Evolutionary conservation across 2,888 invertebrate genomes (phyloP).

Genomic region (Acronicta alni): DNA sequence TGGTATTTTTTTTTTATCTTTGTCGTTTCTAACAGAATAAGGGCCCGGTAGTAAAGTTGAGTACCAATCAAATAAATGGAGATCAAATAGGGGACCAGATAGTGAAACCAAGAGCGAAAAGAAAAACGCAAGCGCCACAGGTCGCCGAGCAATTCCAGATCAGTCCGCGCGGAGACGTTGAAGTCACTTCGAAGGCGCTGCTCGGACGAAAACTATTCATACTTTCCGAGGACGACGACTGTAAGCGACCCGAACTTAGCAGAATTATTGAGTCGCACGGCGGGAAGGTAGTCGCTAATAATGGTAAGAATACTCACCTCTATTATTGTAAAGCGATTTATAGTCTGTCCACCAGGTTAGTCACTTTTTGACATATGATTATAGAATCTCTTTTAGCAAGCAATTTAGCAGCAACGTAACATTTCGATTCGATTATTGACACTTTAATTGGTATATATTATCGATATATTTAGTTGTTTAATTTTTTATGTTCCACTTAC

Average conservation of each 20-base stretch:
- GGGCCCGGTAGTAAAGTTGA: constrained; percentile 74
- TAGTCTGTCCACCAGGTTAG: too few relatives aligned
- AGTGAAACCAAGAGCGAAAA: constrained; percentile 63
- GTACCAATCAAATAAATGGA: constrained; percentile 69
- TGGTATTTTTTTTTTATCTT: too few relatives aligned
- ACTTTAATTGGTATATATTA: too few relatives aligned
- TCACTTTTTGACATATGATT: too few relatives aligned
- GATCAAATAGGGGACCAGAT: constrained; percentile 61
- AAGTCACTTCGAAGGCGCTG: constrained; percentile 72
- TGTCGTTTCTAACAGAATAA: constrained; percentile 59
- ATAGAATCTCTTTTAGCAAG: too few relatives aligned
- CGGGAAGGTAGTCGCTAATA: constrained; percentile 76
- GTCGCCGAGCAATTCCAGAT: constrained; percentile 75
- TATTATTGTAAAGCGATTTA: too few relatives aligned
- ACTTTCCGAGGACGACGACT: constrained; percentile 77
- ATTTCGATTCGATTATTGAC: too few relatives aligned
- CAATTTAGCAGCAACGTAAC: too few relatives aligned
- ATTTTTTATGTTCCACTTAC: too few relatives aligned
- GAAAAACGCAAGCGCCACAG: constrained; percentile 61
- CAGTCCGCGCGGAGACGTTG: constrained; percentile 55
- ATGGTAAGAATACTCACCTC: too few relatives aligned
- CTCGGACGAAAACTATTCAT: constrained; percentile 73
- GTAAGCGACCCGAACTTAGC: constrained; percentile 68
- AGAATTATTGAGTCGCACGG: constrained; percentile 75
- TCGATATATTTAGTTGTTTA: too few relatives aligned